Percentiles rank a stretch among this genome's conserved stretches.
These are phyloP conservation scores for Margaritifera margaritifera DNA, from an alignment of 2,888 invertebrate species.

Conservation along the genomic window DNA sequence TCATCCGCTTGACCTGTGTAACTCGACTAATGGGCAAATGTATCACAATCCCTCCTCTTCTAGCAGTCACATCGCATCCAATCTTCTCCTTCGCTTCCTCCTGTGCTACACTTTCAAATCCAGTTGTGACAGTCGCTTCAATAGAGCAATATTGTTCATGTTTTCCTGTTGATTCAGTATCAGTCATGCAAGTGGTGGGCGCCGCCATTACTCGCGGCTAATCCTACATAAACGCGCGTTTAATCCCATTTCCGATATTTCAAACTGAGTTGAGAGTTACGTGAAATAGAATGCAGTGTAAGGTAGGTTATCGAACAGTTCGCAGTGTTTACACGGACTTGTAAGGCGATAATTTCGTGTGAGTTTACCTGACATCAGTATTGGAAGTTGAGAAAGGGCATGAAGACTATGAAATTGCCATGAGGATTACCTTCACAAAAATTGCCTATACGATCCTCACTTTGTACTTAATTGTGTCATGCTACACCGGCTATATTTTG, in stretches of 20 bases:
- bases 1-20: slow-evolving; percentile 42
- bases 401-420: slow-evolving; percentile 6
- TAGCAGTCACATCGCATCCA: slow-evolving; percentile 40
- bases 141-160: slow-evolving; percentile 47
- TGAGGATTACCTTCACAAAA: slow-evolving; percentile 45
- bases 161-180: slow-evolving; percentile 2
- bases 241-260: slow-evolving; percentile 38
- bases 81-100: slow-evolving; percentile 71
- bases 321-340: slow-evolving; percentile 5
- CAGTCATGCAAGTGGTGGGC: slow-evolving; percentile 39
- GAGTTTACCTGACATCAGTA: background rate
- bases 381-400: background rate
- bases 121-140: slow-evolving; percentile 73
- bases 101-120: slow-evolving; percentile 72
- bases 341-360: background rate
- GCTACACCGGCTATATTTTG: slow-evolving; percentile 62
- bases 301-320: background rate
- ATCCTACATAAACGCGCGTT: slow-evolving; percentile 35
- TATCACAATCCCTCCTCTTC: slow-evolving; percentile 67
- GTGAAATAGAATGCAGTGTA: slow-evolving; percentile 2
- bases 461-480: slow-evolving; percentile 59
- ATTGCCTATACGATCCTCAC: slow-evolving; percentile 56
- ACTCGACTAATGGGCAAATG: slow-evolving; percentile 47
- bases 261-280: slow-evolving; percentile 7
- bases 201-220: slow-evolving; percentile 56